These are phyloP conservation scores for Muscicapa adusta DNA, from an alignment of 2,113 vertebrate species.

Conservation along the genomic window DNA sequence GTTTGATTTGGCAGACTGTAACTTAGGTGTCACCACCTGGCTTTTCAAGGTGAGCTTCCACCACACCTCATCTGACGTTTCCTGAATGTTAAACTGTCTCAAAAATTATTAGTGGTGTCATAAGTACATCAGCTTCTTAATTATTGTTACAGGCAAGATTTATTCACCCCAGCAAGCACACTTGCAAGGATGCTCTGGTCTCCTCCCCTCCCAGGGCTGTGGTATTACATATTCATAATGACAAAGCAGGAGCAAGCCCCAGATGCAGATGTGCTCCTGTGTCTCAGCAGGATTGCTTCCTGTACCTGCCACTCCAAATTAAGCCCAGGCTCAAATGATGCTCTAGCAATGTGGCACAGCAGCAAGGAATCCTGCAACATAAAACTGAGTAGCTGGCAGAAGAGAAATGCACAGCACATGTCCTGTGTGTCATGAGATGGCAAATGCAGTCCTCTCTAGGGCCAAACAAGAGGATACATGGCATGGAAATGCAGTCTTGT, in stretches of 20 bases:
- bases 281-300: neutral
- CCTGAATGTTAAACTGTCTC: neutral
- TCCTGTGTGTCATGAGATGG: neutral
- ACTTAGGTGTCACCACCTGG: neutral
- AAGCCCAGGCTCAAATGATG: neutral
- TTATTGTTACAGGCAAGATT: neutral
- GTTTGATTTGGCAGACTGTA: neutral
- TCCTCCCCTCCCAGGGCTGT: neutral
- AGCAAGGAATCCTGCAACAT: neutral
- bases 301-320: neutral
- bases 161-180: neutral
- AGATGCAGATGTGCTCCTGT: neutral
- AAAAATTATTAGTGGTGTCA: neutral
- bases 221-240: neutral
- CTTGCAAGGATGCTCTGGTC: neutral
- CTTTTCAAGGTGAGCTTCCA: neutral
- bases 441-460: neutral
- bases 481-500: neutral
- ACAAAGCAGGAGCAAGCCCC: constrained; percentile 6
- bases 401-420: neutral
- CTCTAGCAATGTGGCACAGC: neutral
- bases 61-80: neutral
- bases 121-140: neutral
- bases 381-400: neutral
- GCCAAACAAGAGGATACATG: fast-evolving